Evolutionary conservation across 1,140 invertebrate species (phyloP), one percentile per base, ranked within the genome.

Genomic region (Drosophila punjabiensis): DNA sequence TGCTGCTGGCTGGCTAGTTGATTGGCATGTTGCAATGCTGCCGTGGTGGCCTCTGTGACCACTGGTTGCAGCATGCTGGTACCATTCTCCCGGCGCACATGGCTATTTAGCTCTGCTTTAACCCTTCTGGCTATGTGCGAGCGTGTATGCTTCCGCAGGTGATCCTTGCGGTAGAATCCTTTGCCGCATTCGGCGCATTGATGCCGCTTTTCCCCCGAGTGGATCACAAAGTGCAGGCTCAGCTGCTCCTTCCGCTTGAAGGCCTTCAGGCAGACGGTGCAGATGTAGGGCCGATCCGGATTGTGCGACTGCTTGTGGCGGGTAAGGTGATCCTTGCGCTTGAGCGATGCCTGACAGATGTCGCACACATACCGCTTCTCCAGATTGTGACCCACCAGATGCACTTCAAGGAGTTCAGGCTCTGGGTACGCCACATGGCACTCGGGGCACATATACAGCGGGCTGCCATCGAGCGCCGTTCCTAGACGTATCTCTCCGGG

Each of bases 401-500:
- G 97, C 64, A 97, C 96, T 82, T 98, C 97, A 6, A 97, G 93
- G 18, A 97, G 89, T 55, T 96, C 96, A 55, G 96, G 95, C 87
- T 97, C 96, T 0, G 97, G 96, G 89, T 97, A 97, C 28, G 96
- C 96, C 95, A 97, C 96, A 92, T 98, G 96, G 83, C 97, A 97
- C 85, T 97, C 96, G 6, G 97, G 97, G 88, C 97, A 97, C 90
- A 97, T 97, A 83, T 97, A 97, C 0, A 98, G 91, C 0, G 96
- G 96, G 30, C 96, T 97, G 2, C 97, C 97, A 82, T 97, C 97
- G 24, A 97, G 92, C 2, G 97, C 96, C 4, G 97, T 97, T 1
- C 96, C 96, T 18, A 98, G 93, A 47, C 96, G 94, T 74, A 97
- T 97, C 93, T 97, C 96, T 13, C 96, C 96, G 0, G 97, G 97